These are phyloP conservation scores for Andricus grossulariae DNA, from an alignment of 1,140 invertebrate genomes.

Conservation along the genomic window DNA sequence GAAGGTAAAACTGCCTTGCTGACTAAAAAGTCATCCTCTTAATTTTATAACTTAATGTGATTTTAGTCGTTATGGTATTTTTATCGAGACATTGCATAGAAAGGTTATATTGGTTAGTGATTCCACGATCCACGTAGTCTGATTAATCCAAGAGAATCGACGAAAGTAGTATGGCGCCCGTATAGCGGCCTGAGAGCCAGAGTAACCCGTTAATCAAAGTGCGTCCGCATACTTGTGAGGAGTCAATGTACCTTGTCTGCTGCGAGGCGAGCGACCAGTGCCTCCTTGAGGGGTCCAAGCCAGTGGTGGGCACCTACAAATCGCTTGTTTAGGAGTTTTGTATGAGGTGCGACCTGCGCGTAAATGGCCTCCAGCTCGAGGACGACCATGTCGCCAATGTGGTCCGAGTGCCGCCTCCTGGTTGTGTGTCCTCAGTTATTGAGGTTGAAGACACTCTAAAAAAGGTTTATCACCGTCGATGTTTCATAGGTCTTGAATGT, in stretches of 20 bases:
- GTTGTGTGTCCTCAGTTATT: neutral
- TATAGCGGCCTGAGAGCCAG: neutral
- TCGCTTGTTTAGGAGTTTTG: conserved; percentile 91
- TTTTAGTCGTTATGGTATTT: too few relatives aligned
- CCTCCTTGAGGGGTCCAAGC: conserved; percentile 84
- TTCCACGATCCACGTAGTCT: neutral
- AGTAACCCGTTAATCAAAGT: conserved; percentile 20
- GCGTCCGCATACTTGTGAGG: conserved; percentile 9
- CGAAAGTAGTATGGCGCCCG: neutral
- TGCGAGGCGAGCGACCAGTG: conserved; percentile 70
- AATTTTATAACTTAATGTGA: too few relatives aligned
- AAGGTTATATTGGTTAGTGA: neutral
- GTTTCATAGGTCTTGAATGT: neutral
- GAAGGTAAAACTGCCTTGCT: neutral
- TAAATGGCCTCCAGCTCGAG: conserved; percentile 85
- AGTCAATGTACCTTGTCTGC: conserved; percentile 71
- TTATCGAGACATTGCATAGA: too few relatives aligned
- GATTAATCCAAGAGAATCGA: neutral
- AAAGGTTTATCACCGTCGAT: neutral
- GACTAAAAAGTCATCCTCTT: too few relatives aligned
- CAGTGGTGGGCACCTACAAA: conserved; percentile 92
- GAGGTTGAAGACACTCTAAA: neutral
- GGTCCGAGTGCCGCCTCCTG: neutral
- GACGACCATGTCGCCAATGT: conserved; percentile 80
- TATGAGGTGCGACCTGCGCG: conserved; percentile 85